phyloP scores from a whole-genome alignment of 2,888 invertebrate species.

The Aradus depressus region DNA sequence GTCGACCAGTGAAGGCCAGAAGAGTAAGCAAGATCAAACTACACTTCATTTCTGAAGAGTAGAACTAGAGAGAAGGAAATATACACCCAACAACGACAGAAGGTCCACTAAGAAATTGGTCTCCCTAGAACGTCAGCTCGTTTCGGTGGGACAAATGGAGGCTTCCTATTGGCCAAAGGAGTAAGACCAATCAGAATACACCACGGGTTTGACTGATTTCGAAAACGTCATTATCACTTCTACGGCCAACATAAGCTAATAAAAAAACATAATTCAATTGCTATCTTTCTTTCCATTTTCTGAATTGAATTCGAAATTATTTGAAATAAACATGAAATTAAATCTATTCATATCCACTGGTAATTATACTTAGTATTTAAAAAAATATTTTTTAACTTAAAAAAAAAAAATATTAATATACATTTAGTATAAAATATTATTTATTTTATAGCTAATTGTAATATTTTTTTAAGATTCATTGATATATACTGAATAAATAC shows the following conservation, averaged over 20 bases:
- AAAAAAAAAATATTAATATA: too few species aligned
- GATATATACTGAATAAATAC: too few species aligned
- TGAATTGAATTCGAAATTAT: background rate
- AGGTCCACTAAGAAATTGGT: too few species aligned
- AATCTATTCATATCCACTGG: background rate
- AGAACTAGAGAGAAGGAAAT: background rate
- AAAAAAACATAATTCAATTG: too few species aligned
- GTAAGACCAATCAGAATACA: constrained; percentile 28
- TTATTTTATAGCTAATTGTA: too few species aligned
- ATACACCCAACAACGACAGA: background rate
- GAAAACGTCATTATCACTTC: background rate
- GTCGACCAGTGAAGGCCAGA: constrained; percentile 47
- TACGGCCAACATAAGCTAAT: background rate
- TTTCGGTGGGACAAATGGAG: constrained; percentile 59
- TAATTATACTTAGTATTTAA: background rate
- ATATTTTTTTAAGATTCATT: too few species aligned
- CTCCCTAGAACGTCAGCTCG: too few species aligned
- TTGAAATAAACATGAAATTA: background rate
- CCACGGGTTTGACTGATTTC: constrained; percentile 28
- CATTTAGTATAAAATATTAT: too few species aligned
- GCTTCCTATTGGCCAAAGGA: constrained; percentile 44
- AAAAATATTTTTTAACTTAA: too few species aligned
- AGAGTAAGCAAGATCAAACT: constrained; percentile 43
- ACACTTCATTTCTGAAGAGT: constrained; percentile 38
- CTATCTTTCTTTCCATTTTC: too few species aligned